These are phyloP conservation scores for Geophilus truncorum DNA, from an alignment of 2,888 invertebrate genomes.

Conservation along the genomic window DNA sequence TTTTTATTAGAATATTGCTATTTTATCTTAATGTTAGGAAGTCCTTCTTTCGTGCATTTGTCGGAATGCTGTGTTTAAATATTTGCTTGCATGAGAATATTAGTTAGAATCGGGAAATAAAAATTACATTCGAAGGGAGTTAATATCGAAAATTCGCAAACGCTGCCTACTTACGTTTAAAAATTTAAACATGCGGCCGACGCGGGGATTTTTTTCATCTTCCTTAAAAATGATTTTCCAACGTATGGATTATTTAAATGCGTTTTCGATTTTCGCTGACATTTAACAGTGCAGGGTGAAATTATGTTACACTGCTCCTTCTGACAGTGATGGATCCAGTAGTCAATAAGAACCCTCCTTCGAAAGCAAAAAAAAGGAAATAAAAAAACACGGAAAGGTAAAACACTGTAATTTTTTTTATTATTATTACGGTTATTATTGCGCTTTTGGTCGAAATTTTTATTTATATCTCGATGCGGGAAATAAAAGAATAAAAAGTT, in stretches of 20 bases:
- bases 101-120: neutral
- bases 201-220: no score
- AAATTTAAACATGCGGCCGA: no score
- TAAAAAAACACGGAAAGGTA: neutral
- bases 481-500: neutral
- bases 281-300: neutral
- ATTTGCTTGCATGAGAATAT: neutral
- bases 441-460: neutral
- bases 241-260: neutral
- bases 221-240: neutral
- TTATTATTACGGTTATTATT: neutral
- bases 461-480: neutral
- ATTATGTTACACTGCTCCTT: neutral
- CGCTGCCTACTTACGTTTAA: no score
- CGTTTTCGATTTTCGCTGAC: neutral
- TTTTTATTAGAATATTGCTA: neutral
- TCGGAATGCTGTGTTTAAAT: neutral
- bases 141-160: no score
- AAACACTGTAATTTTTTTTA: neutral
- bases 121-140: neutral
- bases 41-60: neutral
- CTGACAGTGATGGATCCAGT: neutral
- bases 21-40: neutral
- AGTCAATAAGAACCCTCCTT: neutral
- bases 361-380: neutral